Conservation (phyloP, 2,888 invertebrate species). For the Halictus ligatus region DNA sequence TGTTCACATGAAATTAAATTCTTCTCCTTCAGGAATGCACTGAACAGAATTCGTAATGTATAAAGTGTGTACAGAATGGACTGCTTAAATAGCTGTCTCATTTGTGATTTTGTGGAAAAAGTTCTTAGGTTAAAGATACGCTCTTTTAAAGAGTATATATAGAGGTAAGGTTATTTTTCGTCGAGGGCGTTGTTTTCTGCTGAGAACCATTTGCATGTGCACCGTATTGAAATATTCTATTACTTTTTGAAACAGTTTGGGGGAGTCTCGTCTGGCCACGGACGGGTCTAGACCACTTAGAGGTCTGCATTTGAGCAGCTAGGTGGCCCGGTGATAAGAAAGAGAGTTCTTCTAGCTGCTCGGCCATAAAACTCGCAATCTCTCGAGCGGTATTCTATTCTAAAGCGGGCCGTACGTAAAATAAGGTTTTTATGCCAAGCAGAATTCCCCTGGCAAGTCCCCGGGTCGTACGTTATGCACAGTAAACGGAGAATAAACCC, state of each 20-base stretch:
- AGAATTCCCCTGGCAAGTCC: background rate
- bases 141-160: no score
- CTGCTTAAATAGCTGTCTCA: no score
- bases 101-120: no score
- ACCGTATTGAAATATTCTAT: background rate
- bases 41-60: no score
- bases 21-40: no score
- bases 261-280: background rate
- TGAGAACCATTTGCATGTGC: background rate
- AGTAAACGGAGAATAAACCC: constrained; percentile 16
- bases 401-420: background rate
- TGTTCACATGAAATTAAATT: no score
- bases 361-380: background rate
- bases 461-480: background rate
- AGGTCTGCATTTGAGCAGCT: background rate
- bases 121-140: no score
- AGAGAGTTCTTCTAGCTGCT: background rate
- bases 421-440: background rate
- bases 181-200: no score
- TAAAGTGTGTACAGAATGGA: no score
- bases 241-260: background rate
- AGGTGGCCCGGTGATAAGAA: background rate
- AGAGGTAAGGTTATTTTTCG: no score
- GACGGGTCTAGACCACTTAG: background rate
- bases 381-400: constrained; percentile 8